Evolutionary conservation across 2,797 vertebrate species (phyloP), one percentile per base, ranked within the genome.

Genomic region (Chrosomus eos): DNA sequence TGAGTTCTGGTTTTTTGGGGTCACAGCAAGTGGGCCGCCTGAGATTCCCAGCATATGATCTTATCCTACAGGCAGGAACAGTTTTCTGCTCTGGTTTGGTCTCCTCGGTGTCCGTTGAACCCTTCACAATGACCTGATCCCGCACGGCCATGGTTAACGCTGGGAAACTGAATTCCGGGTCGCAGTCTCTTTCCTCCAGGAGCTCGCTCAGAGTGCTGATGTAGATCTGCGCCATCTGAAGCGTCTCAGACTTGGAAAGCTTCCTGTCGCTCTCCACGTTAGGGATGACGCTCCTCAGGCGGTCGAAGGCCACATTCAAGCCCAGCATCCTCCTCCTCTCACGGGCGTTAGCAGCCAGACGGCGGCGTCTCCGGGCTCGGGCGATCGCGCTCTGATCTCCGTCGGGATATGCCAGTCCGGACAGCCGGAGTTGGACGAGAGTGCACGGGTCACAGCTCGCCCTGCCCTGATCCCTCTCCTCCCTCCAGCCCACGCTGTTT

Each of bases 141-240:
- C 86, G 66, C 31, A 55, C 14, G 11, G 19, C 64, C 74, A 38
- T 28, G 7, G 36, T 53, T 7, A 53, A 38, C 4, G 48, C 51
- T 14, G 85, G 76, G 70, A 38, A 81, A 76, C 33, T 55, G 26
- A 82, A 53, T 6, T 83, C 76, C 1, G 72, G 28, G 45, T 67
- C 85, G 18, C 86, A 53, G 51, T 78, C 40, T 16, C 77, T 89
- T 45, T 91, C 91, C 85, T 92, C 87, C 7, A 96, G 92, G 78
- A 96, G 88, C 71, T 95, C 94, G 82, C 91, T 94, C n/a, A 96
- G 94, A 0, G 94, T 94, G 62, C 91, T 68, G 89, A 96, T 96
- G 92, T 96, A 96, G 16, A 96, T 96, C 91, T 95, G 94, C 5
- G 95, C 95, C 95, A 96, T 95, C 70, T 96, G 95, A 19, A 96